phyloP scores from a whole-genome alignment of 2,113 vertebrate species.

The Psophia crepitans region DNA sequence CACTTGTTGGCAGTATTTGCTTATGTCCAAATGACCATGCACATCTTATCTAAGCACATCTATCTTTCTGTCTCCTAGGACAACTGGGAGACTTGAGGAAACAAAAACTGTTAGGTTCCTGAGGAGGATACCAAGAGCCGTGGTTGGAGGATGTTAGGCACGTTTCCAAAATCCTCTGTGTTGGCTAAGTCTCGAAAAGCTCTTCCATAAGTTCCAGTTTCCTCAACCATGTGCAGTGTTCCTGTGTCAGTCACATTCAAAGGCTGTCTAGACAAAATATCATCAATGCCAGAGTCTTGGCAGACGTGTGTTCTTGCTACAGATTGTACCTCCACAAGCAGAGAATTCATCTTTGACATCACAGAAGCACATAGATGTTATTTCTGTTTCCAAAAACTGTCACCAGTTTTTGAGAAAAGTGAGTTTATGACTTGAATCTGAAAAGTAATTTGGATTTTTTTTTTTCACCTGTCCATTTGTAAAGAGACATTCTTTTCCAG shows the following conservation, averaged over 20 bases:
- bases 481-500: background rate
- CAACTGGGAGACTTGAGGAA: background rate
- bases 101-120: background rate
- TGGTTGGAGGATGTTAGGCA: background rate
- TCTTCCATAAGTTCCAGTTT: constrained; percentile 28
- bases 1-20: background rate
- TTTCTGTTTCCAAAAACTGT: background rate
- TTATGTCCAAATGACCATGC: background rate
- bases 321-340: constrained; percentile 44
- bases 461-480: background rate
- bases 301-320: constrained; percentile 8
- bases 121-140: background rate
- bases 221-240: constrained; percentile 21
- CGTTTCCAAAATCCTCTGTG: background rate
- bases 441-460: background rate
- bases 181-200: background rate
- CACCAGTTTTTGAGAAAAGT: background rate
- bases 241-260: constrained; percentile 42
- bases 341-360: constrained; percentile 50
- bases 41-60: background rate
- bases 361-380: background rate
- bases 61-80: background rate
- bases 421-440: background rate
- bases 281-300: constrained; percentile 41
- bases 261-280: constrained; percentile 57